phyloP scores from a whole-genome alignment of 2,113 vertebrate genomes.

The Erythrolamprus reginae region DNA sequence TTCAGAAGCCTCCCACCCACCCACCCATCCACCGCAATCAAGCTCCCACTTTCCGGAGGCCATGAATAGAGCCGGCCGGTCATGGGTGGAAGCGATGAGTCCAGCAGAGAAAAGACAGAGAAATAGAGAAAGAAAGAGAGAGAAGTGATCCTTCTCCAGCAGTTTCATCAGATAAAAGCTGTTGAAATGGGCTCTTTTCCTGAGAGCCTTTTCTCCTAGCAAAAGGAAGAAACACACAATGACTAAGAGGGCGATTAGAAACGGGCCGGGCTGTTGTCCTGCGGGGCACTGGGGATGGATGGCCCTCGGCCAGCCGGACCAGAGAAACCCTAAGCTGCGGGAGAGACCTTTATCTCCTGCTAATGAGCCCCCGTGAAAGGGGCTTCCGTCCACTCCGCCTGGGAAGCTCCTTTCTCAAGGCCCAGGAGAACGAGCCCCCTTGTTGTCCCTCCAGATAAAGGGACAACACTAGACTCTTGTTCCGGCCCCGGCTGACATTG shows the following conservation, averaged over 20 bases:
- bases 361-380: slow-evolving; percentile 53
- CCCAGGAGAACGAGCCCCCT: slow-evolving; percentile 37
- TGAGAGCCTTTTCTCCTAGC: not conserved
- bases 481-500: slow-evolving; percentile 11
- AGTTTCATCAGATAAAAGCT: slow-evolving; percentile 65
- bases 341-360: slow-evolving; percentile 56
- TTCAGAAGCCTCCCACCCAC: slow-evolving; percentile 42
- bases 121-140: slow-evolving; percentile 1
- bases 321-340: not conserved
- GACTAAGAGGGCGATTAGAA: slow-evolving; percentile 32
- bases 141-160: slow-evolving; percentile 41
- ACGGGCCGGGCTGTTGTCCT: slow-evolving; percentile 39
- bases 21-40: not conserved
- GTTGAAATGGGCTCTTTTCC: slow-evolving; percentile 57
- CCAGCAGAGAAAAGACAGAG: slow-evolving; percentile 27
- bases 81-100: not conserved
- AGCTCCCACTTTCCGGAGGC: slow-evolving; percentile 2
- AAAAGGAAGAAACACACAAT: slow-evolving; percentile 48
- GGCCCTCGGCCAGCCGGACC: slow-evolving; percentile 29
- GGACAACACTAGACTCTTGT: slow-evolving; percentile 31
- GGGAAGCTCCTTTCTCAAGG: slow-evolving; percentile 57
- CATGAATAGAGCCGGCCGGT: not conserved
- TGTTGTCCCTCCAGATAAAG: slow-evolving; percentile 50
- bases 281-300: slow-evolving; percentile 26
- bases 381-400: slow-evolving; percentile 31